phyloP scores from a whole-genome alignment of 2,888 invertebrate species.

The Diaperis boleti region DNA sequence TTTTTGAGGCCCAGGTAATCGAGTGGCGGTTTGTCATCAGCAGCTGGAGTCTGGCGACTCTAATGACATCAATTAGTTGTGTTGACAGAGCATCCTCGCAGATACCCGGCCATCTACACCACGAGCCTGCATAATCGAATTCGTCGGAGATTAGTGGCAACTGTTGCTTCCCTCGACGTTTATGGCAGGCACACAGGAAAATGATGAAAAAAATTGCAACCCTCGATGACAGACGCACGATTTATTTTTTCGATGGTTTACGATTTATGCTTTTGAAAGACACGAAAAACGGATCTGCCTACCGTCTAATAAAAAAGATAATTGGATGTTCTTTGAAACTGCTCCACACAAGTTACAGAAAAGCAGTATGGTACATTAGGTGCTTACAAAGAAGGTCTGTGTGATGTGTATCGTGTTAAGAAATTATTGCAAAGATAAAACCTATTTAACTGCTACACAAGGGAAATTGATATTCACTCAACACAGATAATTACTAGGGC shows the following conservation, averaged over 20 bases:
- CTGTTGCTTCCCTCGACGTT: constrained; percentile 25
- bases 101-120: constrained; percentile 5
- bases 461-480: too few relatives aligned
- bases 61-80: constrained; percentile 49
- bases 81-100: constrained; percentile 45
- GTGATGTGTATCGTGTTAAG: too few relatives aligned
- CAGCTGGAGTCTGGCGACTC: constrained; percentile 42
- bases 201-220: constrained; percentile 10
- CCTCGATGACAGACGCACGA: constrained; percentile 4
- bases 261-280: constrained; percentile 17
- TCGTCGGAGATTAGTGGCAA: constrained; percentile 21
- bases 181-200: constrained; percentile 11
- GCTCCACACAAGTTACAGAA: too few relatives aligned
- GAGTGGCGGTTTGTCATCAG: constrained; percentile 43
- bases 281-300: not conserved
- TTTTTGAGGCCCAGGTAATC: constrained; percentile 35
- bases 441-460: too few relatives aligned
- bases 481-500: too few relatives aligned
- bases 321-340: too few relatives aligned
- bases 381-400: too few relatives aligned
- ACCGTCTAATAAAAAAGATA: constrained; percentile 25
- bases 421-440: too few relatives aligned
- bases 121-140: constrained; percentile 28
- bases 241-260: constrained; percentile 8
- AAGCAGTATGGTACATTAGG: too few relatives aligned